Percentiles rank a stretch among this genome's conserved stretches.
Conservation (phyloP, 1,140 invertebrate species). For the Scylla paramamosain region DNA sequence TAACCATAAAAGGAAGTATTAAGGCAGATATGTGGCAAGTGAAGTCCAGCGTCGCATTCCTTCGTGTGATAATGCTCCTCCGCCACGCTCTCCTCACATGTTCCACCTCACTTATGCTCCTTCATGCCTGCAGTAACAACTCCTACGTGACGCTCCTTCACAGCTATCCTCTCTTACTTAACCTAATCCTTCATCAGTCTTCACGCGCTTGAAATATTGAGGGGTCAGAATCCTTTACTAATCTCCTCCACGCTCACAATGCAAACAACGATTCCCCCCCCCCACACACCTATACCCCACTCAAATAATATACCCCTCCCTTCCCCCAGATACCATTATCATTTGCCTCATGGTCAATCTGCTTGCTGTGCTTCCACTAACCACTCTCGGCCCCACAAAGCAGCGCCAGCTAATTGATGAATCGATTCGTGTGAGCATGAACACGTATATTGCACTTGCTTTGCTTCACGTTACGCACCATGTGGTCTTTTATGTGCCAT, state of each 20-base stretch:
- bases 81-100: neutral
- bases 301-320: no score
- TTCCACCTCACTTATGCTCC: neutral
- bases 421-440: neutral
- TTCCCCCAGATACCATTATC: neutral
- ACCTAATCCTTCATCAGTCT: neutral
- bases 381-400: neutral
- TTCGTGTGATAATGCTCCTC: neutral
- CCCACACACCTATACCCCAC: neutral
- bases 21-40: neutral
- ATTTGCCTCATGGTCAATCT: neutral
- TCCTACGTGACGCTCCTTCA: neutral
- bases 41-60: neutral
- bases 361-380: neutral
- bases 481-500: neutral
- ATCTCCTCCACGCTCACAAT: neutral
- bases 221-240: neutral
- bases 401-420: neutral
- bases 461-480: neutral
- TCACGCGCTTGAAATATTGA: neutral
- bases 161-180: slow-evolving; percentile 4
- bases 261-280: neutral
- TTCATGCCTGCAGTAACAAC: neutral
- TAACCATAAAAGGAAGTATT: slow-evolving; percentile 33
- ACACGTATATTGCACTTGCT: neutral